Conservation (phyloP, 2,888 invertebrate genomes). For the Cantharis rustica region DNA sequence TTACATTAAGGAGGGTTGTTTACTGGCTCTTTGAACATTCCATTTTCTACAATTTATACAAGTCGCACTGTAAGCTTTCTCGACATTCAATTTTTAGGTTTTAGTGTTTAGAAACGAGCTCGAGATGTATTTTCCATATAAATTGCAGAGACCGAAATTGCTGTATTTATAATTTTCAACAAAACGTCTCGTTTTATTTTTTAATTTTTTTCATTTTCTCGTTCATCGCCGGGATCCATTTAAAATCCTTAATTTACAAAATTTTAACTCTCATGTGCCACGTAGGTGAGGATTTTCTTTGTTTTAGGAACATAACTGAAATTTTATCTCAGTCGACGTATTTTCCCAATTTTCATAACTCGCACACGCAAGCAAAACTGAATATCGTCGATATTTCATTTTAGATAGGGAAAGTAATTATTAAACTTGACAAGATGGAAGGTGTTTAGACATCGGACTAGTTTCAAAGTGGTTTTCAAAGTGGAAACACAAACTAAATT, state of each 20-base stretch:
- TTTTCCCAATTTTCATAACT: background rate
- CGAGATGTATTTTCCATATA: conserved; percentile 16
- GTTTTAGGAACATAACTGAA: background rate
- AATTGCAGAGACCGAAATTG: conserved; percentile 6
- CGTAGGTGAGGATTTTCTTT: background rate
- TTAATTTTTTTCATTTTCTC: background rate
- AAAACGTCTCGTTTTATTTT: background rate
- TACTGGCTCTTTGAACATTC: conserved; percentile 5
- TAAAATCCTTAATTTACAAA: background rate
- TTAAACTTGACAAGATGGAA: background rate
- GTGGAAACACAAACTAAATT: background rate
- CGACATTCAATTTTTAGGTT: conserved; percentile 13
- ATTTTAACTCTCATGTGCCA: background rate
- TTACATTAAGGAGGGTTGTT: conserved; percentile 8
- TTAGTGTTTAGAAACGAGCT: background rate
- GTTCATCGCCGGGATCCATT: background rate
- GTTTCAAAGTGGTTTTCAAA: background rate
- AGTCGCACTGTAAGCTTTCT: conserved; percentile 12
- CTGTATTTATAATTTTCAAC: background rate
- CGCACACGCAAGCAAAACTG: background rate
- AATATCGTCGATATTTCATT: conserved; percentile 1
- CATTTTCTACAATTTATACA: conserved; percentile 7
- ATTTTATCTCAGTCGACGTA: background rate
- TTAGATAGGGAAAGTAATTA: conserved; percentile 1
- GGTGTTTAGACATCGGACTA: background rate